A percentile compares a stretch with the other conserved stretches of the same genome.
Conservation (phyloP, 2,888 invertebrate species). For the Protonemura montana region DNA sequence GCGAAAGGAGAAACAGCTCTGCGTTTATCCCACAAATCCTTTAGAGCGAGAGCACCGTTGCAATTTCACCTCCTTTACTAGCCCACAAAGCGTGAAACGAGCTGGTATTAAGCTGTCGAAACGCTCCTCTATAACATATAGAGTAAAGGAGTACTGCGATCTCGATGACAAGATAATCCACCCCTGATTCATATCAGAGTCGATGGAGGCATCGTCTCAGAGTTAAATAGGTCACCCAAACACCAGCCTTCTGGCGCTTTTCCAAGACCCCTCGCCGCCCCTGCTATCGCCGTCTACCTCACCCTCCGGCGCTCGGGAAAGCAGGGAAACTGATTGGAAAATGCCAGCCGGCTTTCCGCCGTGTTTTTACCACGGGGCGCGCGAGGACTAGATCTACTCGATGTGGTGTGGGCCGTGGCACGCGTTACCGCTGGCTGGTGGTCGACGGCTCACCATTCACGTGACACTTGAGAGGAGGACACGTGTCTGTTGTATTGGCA, state of each 20-base stretch:
- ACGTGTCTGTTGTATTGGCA: too few species aligned
- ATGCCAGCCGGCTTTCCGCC: background rate
- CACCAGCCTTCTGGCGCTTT: background rate
- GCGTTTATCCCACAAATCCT: too few species aligned
- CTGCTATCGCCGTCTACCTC: background rate
- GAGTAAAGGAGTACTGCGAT: background rate
- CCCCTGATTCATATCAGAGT: slow-evolving; percentile 12
- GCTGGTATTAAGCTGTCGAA: background rate
- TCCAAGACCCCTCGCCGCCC: background rate
- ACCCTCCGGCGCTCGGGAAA: background rate
- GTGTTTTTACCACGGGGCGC: background rate
- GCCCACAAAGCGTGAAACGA: background rate
- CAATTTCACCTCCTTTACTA: background rate
- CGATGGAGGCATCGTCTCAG: background rate
- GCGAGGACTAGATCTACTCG: background rate
- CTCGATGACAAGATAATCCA: slow-evolving; percentile 7
- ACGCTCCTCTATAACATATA: background rate
- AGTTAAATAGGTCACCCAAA: slow-evolving; percentile 7
- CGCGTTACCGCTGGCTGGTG: too few species aligned
- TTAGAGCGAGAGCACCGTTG: background rate
- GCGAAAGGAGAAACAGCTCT: too few species aligned
- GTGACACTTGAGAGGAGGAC: too few species aligned
- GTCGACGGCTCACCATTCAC: background rate
- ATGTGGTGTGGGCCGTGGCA: background rate
- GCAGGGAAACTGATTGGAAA: slow-evolving; percentile 7